Percentiles rank a stretch among this genome's conserved stretches.
phyloP scores from a whole-genome alignment of 2,888 invertebrate genomes.

The Apotomis betuletana region DNA sequence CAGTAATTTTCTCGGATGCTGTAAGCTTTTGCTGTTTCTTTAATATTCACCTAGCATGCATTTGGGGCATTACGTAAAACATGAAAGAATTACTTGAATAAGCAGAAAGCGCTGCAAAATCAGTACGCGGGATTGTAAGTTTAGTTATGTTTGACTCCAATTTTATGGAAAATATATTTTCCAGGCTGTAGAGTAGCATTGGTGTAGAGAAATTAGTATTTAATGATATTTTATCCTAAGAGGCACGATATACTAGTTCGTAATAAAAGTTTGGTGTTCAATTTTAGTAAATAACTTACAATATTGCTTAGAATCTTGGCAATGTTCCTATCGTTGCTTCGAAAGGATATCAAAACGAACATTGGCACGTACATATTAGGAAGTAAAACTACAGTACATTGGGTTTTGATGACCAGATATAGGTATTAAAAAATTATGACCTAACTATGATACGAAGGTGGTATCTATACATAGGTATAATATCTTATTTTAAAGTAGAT shows the following conservation, averaged over 20 bases:
- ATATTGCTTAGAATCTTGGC: not conserved
- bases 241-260: conserved; percentile 34
- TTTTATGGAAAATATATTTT: not conserved
- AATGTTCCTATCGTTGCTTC: not conserved
- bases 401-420: not conserved
- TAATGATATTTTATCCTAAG: conserved; percentile 25
- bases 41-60: not conserved
- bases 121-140: no score
- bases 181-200: not conserved
- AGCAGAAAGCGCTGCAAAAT: no score
- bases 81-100: no score
- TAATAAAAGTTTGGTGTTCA: conserved; percentile 30
- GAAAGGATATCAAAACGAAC: not conserved
- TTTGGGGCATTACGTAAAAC: no score
- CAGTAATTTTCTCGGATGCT: not conserved
- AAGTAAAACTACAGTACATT: not conserved
- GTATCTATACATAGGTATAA: conserved; percentile 9
- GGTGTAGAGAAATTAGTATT: conserved; percentile 1
- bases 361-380: conserved; percentile 16
- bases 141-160: not conserved
- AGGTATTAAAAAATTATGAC: not conserved
- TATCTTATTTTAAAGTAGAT: conserved; percentile 1
- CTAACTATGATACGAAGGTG: not conserved
- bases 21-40: not conserved
- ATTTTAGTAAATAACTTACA: conserved; percentile 2